Evolutionary conservation across 2,888 invertebrate genomes (phyloP).

Genomic region (Aelia acuminata): DNA sequence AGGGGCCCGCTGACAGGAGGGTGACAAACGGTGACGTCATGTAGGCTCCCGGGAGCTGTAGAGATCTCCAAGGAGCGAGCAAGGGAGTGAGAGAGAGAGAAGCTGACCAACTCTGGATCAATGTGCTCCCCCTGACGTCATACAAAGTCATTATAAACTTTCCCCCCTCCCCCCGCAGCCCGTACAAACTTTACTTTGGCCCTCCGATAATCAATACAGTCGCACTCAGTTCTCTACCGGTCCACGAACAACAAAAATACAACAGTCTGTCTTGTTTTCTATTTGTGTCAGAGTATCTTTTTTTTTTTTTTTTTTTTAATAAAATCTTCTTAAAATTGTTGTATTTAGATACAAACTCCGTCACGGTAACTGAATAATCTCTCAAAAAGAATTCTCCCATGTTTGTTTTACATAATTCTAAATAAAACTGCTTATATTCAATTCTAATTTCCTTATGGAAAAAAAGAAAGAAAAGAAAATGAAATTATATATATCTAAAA

Average conservation of each 20-base stretch:
- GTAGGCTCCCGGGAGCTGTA: neutral
- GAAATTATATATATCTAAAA: no score
- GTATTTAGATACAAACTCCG: no score
- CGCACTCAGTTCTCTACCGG: slow-evolving; percentile 62
- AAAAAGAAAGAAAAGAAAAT: no score
- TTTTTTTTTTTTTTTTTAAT: neutral
- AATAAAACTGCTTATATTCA: no score
- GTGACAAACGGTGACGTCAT: slow-evolving; percentile 46
- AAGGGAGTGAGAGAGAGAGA: slow-evolving; percentile 57
- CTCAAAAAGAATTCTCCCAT: no score
- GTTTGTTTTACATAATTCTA: no score
- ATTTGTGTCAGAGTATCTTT: no score
- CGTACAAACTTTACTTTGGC: slow-evolving; percentile 65
- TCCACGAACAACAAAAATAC: slow-evolving; percentile 52
- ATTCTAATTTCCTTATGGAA: no score
- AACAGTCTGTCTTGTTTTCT: slow-evolving; percentile 38
- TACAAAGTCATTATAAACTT: slow-evolving; percentile 65
- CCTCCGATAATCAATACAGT: slow-evolving; percentile 65
- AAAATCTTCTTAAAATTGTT: neutral
- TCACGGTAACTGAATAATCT: no score
- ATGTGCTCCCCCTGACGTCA: slow-evolving; percentile 64
- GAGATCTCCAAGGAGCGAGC: slow-evolving; percentile 54
- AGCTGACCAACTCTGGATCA: slow-evolving; percentile 64
- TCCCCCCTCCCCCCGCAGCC: slow-evolving; percentile 62
- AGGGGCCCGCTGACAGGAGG: slow-evolving; percentile 2